phyloP scores from a whole-genome alignment of 2,888 invertebrate species.

The Trissonchulus latispiculum region DNA sequence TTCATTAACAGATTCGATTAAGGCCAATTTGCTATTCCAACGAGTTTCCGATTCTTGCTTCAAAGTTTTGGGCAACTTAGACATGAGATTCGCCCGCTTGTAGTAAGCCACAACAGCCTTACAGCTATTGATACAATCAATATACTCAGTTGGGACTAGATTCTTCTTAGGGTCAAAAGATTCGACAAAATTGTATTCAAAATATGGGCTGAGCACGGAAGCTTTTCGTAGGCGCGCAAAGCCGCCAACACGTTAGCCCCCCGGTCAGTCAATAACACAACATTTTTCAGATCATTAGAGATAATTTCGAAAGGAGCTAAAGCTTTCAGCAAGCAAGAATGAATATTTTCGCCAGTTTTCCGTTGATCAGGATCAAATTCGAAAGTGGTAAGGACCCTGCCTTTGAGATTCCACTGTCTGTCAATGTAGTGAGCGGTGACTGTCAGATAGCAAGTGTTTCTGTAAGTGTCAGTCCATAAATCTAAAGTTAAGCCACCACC shows the following conservation, averaged over 20 bases:
- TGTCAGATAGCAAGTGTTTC: background rate
- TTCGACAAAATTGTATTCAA: background rate
- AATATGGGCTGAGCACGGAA: background rate
- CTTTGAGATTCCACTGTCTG: background rate
- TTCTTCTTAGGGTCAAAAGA: too few relatives aligned
- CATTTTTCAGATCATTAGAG: background rate
- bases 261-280: background rate
- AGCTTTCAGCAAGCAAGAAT: background rate
- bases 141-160: background rate
- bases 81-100: background rate
- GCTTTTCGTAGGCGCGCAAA: background rate
- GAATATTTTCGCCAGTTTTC: slow-evolving; percentile 1
- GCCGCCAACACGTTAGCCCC: background rate
- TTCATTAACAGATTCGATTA: background rate
- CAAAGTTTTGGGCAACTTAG: background rate
- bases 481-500: background rate
- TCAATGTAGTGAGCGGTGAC: background rate
- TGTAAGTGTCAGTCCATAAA: background rate
- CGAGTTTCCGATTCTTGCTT: background rate
- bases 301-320: background rate
- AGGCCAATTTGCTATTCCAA: background rate
- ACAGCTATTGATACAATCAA: background rate
- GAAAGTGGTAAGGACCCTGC: background rate
- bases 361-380: background rate
- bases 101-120: background rate